Evolutionary conservation across 2,888 invertebrate genomes (phyloP), one percentile per base, ranked within the genome.

Genomic region (Corbicula japonica): DNA sequence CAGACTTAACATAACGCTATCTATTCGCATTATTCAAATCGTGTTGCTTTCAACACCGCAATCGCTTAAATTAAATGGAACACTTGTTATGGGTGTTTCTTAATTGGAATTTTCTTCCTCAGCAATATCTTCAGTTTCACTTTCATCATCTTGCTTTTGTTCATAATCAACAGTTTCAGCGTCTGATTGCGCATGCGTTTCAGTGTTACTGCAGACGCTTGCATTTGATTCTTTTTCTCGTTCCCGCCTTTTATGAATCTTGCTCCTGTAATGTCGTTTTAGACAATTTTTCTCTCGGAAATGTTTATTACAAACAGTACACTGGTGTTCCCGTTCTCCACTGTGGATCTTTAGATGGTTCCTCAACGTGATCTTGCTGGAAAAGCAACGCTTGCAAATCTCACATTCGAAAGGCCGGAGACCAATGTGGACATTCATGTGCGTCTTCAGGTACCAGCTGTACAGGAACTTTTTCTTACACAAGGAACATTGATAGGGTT

Each of bases 361-460:
- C 41, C 30, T 52, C 18, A 66, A 18, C 1, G 66, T 30, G 1
- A 38, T 15, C 21, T 66, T 66, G 66, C 41, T 52, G 2, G 54
- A 52, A 35, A 66, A 66, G 6, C 54, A 30, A 28, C 54, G 52
- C 30, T 66, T 41, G 54, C 66, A 66, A 0, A 66, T 28, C 2
- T 23, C n/a, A 21, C 66, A 66, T 8, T 18, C 30, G 41, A 54
- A 28, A 0, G 54, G 35, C 8, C 66, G 66, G 0, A 54, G 32
- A 1, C 66, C 66, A n/a, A 52, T n/a, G 34, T 66, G 66, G 2
- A 66, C 66, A 18, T 66, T 52, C 66, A 66, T 66, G 26, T 66
- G 66, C 8, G 66, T 66, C 23, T 66, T 66, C 12, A 66, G n/a
- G 18, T 66, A 66, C 66, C 66, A 66, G 28, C 66, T 66, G 21